Percentiles rank a stretch among this genome's conserved stretches.
Conservation (phyloP, 2,888 invertebrate genomes). For the Dolomedes plantarius region DNA sequence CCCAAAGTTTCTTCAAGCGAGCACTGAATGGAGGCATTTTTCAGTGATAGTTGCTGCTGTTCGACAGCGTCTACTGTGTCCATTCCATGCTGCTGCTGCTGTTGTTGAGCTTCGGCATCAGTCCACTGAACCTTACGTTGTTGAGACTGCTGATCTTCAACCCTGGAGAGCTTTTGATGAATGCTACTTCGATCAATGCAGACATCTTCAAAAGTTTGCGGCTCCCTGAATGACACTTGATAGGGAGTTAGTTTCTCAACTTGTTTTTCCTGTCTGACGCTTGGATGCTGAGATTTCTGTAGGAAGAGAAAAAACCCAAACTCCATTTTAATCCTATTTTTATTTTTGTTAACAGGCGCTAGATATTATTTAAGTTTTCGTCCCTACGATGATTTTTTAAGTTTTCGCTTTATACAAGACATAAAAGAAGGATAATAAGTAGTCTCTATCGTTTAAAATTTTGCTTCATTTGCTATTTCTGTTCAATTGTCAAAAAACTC, state of each 20-base stretch:
- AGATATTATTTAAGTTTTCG: no score
- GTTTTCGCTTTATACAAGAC: no score
- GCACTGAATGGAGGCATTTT: slow-evolving; percentile 48
- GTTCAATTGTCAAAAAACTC: no score
- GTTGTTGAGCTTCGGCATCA: slow-evolving; percentile 27
- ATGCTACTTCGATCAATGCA: slow-evolving; percentile 47
- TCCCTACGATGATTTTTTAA: no score
- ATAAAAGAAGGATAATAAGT: no score
- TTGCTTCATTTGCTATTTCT: no score
- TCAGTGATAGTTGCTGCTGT: neutral
- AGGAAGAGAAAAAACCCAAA: neutral
- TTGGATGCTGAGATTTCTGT: slow-evolving; percentile 54
- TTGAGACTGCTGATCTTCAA: neutral
- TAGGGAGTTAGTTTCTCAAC: slow-evolving; percentile 39
- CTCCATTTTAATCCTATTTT: no score
- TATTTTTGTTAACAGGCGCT: no score
- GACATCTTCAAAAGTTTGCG: slow-evolving; percentile 8
- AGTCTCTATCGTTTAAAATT: no score
- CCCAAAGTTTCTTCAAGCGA: slow-evolving; percentile 36
- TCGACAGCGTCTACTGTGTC: slow-evolving; percentile 19
- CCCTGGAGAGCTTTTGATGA: slow-evolving; percentile 52
- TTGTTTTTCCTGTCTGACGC: neutral
- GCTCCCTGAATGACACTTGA: slow-evolving; percentile 29
- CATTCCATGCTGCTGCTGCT: slow-evolving; percentile 26
- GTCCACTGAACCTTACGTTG: slow-evolving; percentile 56